Percentiles rank a stretch among this genome's conserved stretches.
These are phyloP conservation scores for Marronus borbonicus DNA, from an alignment of 2,888 invertebrate genomes.

Conservation along the genomic window DNA sequence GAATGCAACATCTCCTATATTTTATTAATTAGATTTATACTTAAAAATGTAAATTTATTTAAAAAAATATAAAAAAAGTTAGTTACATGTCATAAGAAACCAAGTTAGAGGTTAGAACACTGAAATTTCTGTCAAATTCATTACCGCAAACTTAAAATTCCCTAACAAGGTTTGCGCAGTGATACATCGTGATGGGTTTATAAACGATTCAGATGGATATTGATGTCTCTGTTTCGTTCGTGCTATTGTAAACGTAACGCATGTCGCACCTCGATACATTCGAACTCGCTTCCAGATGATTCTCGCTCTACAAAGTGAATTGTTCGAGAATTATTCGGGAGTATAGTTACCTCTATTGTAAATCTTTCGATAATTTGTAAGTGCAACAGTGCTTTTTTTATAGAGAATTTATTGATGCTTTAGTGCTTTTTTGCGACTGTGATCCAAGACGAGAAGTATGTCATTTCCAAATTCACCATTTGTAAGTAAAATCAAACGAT, in stretches of 20 bases:
- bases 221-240: conserved; percentile 8
- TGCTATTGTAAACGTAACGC: conserved; percentile 5
- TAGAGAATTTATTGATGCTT: conserved; percentile 49
- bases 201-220: background rate
- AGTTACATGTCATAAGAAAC: background rate
- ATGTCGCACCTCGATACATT: conserved; percentile 31
- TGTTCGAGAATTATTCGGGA: conserved; percentile 50
- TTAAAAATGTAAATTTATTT: background rate
- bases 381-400: conserved; percentile 49
- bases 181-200: conserved; percentile 18
- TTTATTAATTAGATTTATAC: too few relatives aligned
- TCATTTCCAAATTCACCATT: conserved; percentile 59
- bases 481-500: conserved; percentile 56
- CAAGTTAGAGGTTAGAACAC: conserved; percentile 27
- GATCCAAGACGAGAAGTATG: conserved; percentile 54
- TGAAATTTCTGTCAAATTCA: conserved; percentile 21
- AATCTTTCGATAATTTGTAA: conserved; percentile 48
- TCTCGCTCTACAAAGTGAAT: conserved; percentile 53
- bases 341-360: conserved; percentile 42
- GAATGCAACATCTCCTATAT: too few relatives aligned
- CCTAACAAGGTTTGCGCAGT: conserved; percentile 47
- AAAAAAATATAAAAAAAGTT: conserved; percentile 4
- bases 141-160: conserved; percentile 39
- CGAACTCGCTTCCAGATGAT: conserved; percentile 54
- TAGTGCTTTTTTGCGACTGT: conserved; percentile 50